These are phyloP conservation scores for Timema cristinae DNA, from an alignment of 2,888 invertebrate species.

Conservation along the genomic window DNA sequence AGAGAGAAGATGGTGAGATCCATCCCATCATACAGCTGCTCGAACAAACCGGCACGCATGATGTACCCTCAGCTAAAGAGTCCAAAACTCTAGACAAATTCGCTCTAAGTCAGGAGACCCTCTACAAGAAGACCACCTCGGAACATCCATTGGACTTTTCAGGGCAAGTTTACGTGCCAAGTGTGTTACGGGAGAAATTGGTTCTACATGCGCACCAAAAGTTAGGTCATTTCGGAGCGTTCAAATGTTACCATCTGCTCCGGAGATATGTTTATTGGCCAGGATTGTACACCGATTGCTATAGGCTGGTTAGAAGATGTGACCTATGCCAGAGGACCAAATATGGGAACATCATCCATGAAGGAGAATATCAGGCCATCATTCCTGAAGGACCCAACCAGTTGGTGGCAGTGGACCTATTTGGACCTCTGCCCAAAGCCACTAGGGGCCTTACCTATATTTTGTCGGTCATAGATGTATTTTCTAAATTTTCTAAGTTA, in stretches of 20 bases:
- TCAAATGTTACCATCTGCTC: neutral
- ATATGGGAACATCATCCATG: neutral
- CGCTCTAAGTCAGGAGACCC: too few relatives aligned
- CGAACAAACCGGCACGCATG: too few relatives aligned
- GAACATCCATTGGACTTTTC: too few relatives aligned
- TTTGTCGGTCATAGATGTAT: constrained; percentile 2
- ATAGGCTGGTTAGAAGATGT: neutral
- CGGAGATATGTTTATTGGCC: neutral
- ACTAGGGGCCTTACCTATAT: neutral
- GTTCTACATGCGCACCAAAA: neutral
- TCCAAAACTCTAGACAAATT: too few relatives aligned
- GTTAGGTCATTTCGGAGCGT: neutral
- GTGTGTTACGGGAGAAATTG: neutral
- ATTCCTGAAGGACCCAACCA: neutral
- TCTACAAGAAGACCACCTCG: too few relatives aligned
- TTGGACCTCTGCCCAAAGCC: constrained; percentile 4
- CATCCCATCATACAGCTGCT: too few relatives aligned
- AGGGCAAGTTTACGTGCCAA: constrained; percentile 1
- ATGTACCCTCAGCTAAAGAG: too few relatives aligned
- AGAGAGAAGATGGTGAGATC: too few relatives aligned
- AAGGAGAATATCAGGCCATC: neutral
- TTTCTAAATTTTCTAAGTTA: neutral
- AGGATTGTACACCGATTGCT: neutral
- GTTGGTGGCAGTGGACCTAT: constrained; percentile 10
- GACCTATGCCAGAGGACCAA: constrained; percentile 3